phyloP scores from a whole-genome alignment of 35 echinoderm and acorn worm genomes.

The Amphiura filiformis region DNA sequence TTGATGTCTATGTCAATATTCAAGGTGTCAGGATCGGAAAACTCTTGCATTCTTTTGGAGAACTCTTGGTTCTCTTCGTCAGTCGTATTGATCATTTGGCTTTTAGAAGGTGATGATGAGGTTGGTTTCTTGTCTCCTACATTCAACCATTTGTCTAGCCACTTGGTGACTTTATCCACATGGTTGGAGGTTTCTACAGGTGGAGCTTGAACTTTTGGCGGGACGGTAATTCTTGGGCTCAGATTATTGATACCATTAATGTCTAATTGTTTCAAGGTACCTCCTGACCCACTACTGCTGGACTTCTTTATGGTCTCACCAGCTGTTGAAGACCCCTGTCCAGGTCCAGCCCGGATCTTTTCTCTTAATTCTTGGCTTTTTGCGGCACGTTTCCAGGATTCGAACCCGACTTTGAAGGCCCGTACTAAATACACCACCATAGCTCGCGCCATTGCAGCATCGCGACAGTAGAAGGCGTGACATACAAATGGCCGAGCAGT shows the following conservation, averaged over 20 bases:
- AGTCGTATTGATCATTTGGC: not conserved
- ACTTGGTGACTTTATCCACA: slow-evolving; percentile 64
- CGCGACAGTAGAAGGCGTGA: slow-evolving; percentile 62
- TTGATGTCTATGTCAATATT: slow-evolving; percentile 67
- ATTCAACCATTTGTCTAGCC: slow-evolving; percentile 68
- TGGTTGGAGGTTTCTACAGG: slow-evolving; percentile 34
- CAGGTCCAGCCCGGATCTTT: slow-evolving; percentile 68
- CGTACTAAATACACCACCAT: slow-evolving; percentile 82
- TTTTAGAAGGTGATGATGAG: slow-evolving; percentile 2
- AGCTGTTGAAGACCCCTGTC: not conserved
- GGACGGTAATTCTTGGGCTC: not conserved
- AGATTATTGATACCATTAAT: not conserved
- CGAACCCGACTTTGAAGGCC: slow-evolving; percentile 81
- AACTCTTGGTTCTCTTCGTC: slow-evolving; percentile 58
- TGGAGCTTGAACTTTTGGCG: slow-evolving; percentile 1
- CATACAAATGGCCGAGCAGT: slow-evolving; percentile 55
- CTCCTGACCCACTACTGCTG: not conserved
- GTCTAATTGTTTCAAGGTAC: not conserved
- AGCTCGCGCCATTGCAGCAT: slow-evolving; percentile 44
- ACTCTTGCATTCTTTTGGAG: slow-evolving; percentile 50
- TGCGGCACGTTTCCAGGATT: slow-evolving; percentile 42
- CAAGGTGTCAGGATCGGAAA: slow-evolving; percentile 42
- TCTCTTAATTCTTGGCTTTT: slow-evolving; percentile 66
- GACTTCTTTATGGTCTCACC: not conserved
- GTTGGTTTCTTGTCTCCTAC: slow-evolving; percentile 10